These are phyloP conservation scores for Parauchenoglanis ngamensis DNA, from an alignment of 2,797 vertebrate genomes.

Conservation along the genomic window DNA sequence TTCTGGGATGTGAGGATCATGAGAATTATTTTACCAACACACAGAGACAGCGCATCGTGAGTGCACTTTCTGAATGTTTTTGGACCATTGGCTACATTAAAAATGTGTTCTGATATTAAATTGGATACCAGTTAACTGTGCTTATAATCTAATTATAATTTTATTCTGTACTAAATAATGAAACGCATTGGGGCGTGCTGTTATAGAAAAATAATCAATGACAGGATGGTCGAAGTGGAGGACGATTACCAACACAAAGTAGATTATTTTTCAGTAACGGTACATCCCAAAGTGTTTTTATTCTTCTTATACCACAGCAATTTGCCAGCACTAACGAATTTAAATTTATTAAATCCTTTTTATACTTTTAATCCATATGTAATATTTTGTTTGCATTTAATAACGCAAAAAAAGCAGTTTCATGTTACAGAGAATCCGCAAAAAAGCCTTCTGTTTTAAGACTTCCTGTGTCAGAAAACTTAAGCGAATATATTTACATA, in stretches of 20 bases:
- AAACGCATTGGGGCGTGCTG: neutral
- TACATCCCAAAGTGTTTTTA: neutral
- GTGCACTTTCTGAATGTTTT: constrained; percentile 50
- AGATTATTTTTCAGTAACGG: neutral
- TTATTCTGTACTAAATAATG: neutral
- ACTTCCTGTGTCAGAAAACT: neutral
- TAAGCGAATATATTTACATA: neutral
- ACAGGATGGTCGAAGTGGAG: neutral
- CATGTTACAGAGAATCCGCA: neutral
- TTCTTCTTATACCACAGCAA: neutral
- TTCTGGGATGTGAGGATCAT: constrained; percentile 73
- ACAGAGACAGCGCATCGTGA: constrained; percentile 78
- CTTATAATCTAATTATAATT: neutral
- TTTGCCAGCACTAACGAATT: neutral
- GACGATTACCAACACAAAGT: neutral
- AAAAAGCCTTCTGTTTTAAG: neutral
- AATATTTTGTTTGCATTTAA: neutral
- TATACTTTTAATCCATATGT: neutral
- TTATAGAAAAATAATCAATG: neutral
- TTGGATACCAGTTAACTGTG: neutral
- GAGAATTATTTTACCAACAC: constrained; percentile 78
- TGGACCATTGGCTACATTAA: neutral
- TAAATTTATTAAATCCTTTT: neutral
- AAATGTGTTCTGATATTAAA: neutral
- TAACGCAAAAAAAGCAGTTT: neutral